Conservation (phyloP, 2,888 invertebrate species). For the Rhagium mordax region DNA sequence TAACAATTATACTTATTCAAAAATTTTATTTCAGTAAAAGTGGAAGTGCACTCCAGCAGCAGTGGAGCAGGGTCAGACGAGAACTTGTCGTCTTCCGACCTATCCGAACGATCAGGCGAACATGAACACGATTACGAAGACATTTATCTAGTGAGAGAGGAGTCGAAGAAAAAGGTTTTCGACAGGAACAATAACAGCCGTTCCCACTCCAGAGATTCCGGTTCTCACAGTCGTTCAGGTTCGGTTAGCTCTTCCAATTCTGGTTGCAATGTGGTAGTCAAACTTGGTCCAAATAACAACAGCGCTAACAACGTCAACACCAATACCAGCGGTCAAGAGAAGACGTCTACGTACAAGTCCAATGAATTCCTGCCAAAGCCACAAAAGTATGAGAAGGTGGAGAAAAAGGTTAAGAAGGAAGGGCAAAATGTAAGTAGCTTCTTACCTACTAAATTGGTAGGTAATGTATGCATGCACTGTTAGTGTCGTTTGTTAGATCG, state of each 20-base stretch:
- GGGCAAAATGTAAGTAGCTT: conserved; percentile 40
- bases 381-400: conserved; percentile 64
- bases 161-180: conserved; percentile 56
- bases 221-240: conserved; percentile 82
- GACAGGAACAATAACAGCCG: conserved; percentile 52
- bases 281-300: conserved; percentile 55
- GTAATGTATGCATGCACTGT: no score
- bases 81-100: conserved; percentile 75
- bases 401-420: conserved; percentile 51
- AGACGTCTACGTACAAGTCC: conserved; percentile 57
- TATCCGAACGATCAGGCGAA: conserved; percentile 71
- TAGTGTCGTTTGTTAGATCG: no score
- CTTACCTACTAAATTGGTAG: no score
- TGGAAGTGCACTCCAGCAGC: conserved; percentile 87
- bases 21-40: conserved; percentile 78
- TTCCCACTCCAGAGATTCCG: conserved; percentile 56
- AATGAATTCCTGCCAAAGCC: conserved; percentile 67
- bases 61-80: conserved; percentile 78
- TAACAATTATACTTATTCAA: no score
- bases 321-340: conserved; percentile 38
- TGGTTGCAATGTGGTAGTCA: conserved; percentile 67
- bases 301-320: background rate
- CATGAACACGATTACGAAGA: conserved; percentile 87
- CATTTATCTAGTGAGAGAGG: conserved; percentile 82
- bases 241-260: conserved; percentile 69